phyloP scores from a whole-genome alignment of 2,888 invertebrate genomes.

The Gortyna flavago region DNA sequence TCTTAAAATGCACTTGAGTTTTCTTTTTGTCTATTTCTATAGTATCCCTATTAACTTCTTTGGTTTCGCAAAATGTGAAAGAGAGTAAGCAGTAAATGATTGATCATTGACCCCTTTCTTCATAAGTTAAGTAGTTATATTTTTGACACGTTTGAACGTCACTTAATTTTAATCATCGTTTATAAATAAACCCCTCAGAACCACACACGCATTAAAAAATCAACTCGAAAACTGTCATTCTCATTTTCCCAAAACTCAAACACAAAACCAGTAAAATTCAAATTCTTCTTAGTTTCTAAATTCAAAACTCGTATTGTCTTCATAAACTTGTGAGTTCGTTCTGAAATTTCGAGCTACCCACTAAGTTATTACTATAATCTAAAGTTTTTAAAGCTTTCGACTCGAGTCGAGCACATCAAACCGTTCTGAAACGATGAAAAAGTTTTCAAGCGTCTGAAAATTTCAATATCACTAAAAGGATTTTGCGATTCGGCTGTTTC shows the following conservation, averaged over 20 bases:
- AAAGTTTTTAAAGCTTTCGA: slow-evolving; percentile 55
- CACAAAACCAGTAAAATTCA: background rate
- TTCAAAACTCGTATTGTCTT: slow-evolving; percentile 48
- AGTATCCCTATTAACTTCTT: background rate
- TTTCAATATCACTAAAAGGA: slow-evolving; percentile 76
- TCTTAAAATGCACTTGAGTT: background rate
- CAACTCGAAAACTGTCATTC: background rate
- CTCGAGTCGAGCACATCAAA: slow-evolving; percentile 53
- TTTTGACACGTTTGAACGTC: background rate
- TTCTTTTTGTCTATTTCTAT: background rate
- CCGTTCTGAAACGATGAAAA: slow-evolving; percentile 57
- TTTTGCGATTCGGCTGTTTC: slow-evolving; percentile 71
- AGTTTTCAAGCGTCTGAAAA: slow-evolving; percentile 67
- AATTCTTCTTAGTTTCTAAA: slow-evolving; percentile 7
- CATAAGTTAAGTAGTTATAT: background rate
- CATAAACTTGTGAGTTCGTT: slow-evolving; percentile 27
- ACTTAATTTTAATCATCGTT: background rate
- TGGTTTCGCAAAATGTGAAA: background rate
- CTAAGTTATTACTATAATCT: slow-evolving; percentile 64
- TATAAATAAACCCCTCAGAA: background rate
- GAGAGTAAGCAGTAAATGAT: no score
- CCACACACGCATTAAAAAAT: background rate
- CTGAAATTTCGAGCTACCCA: slow-evolving; percentile 40
- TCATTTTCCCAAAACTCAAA: slow-evolving; percentile 8
- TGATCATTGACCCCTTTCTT: background rate